Evolutionary conservation across 1,140 invertebrate genomes (phyloP).

Genomic region (Caenorhabditis inopinata): DNA sequence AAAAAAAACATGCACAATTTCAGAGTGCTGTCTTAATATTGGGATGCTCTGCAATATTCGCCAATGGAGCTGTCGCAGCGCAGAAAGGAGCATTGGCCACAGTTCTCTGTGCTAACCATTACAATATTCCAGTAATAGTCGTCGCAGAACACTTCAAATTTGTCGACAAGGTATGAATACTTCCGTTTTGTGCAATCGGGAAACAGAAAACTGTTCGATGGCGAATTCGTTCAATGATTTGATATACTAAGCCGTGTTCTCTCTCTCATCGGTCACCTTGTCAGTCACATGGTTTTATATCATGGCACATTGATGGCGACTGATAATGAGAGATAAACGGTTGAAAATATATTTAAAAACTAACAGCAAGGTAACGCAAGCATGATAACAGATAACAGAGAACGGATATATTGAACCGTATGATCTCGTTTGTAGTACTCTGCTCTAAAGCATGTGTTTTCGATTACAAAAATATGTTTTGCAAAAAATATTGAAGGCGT

Average conservation of each 20-base stretch:
- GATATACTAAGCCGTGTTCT: neutral
- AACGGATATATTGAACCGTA: constrained; percentile 27
- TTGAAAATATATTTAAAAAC: neutral
- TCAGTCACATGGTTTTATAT: constrained; percentile 22
- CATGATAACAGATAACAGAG: constrained; percentile 15
- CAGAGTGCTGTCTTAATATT: constrained; percentile 43
- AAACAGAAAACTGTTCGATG: neutral
- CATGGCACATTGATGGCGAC: neutral
- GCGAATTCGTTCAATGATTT: constrained; percentile 23
- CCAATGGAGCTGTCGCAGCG: constrained; percentile 42
- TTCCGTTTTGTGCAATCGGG: neutral
- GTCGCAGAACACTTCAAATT: constrained; percentile 49
- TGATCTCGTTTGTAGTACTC: neutral
- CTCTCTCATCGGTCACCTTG: neutral
- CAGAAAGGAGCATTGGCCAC: constrained; percentile 41
- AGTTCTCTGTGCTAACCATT: constrained; percentile 33
- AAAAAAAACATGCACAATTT: too few species aligned
- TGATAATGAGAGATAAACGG: neutral
- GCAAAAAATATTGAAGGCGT: too few species aligned
- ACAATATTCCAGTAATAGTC: constrained; percentile 47
- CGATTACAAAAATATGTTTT: too few species aligned
- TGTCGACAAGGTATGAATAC: constrained; percentile 48
- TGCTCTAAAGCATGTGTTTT: constrained; percentile 9
- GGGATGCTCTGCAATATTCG: constrained; percentile 48
- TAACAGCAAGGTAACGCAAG: constrained; percentile 28